phyloP scores from a whole-genome alignment of 2,797 vertebrate genomes.

The Intellagama lesueurii region DNA sequence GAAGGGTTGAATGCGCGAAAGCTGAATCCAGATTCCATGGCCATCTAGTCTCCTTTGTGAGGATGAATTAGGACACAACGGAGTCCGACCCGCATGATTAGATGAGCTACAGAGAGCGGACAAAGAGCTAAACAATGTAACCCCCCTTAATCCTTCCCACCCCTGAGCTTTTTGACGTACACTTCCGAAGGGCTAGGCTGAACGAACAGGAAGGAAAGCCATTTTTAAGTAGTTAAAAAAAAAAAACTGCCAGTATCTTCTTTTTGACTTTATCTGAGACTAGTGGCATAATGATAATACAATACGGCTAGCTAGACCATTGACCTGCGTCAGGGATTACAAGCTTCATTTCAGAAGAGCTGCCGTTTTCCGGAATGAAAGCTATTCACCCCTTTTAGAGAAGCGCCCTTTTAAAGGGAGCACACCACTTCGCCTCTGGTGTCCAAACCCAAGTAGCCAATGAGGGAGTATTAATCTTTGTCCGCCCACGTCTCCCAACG shows the following conservation, averaged over 20 bases:
- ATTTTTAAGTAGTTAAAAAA: conserved; percentile 32
- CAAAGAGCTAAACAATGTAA: conserved; percentile 39
- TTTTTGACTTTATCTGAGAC: conserved; percentile 50
- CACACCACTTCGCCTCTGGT: neutral
- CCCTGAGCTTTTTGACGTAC: conserved; percentile 52
- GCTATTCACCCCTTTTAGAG: conserved; percentile 50
- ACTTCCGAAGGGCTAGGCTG: conserved; percentile 53
- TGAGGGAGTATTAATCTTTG: neutral
- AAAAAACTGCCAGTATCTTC: conserved; percentile 58
- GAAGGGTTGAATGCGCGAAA: conserved; percentile 72
- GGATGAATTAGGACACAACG: conserved; percentile 36
- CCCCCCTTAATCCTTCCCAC: rapidly evolving
- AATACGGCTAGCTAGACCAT: conserved; percentile 43
- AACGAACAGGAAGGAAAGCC: conserved; percentile 64
- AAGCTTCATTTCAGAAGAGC: conserved; percentile 14
- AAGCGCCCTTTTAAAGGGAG: neutral
- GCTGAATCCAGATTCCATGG: conserved; percentile 68
- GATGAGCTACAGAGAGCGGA: neutral
- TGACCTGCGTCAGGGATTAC: conserved; percentile 25
- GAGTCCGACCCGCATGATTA: conserved; percentile 54
- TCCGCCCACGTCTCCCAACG: neutral
- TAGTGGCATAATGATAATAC: conserved; percentile 1
- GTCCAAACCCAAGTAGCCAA: conserved; percentile 6
- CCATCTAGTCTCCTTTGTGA: conserved; percentile 36
- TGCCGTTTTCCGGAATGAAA: rapidly evolving